Evolutionary conservation across 1,140 invertebrate genomes (phyloP).

Genomic region (Steinernema feltiae): DNA sequence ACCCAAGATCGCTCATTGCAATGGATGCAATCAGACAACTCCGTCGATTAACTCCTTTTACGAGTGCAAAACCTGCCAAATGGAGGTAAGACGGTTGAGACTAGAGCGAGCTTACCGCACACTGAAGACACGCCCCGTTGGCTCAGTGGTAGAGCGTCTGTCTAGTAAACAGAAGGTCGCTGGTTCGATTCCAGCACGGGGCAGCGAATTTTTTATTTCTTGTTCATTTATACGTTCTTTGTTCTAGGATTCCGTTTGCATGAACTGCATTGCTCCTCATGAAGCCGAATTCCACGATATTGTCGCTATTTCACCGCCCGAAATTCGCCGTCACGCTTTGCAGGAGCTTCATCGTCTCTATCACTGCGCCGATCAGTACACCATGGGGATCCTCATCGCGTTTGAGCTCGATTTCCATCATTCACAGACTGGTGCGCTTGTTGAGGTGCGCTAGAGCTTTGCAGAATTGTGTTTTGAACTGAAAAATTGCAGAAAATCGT

Average conservation of each 20-base stretch:
- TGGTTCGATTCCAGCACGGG: slow-evolving; percentile 29
- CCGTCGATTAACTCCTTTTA: not conserved
- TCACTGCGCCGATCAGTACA: not conserved
- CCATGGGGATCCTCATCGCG: not conserved
- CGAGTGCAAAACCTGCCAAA: not conserved
- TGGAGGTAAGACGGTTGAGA: not conserved
- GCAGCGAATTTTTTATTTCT: not conserved
- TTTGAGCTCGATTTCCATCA: not conserved
- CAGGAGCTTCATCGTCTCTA: not conserved
- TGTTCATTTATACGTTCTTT: not conserved
- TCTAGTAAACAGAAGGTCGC: slow-evolving; percentile 31
- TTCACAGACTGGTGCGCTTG: not conserved
- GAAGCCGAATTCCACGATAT: not conserved
- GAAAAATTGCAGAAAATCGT: not conserved
- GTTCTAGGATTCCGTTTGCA: not conserved
- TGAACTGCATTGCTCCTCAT: not conserved
- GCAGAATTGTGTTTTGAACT: not conserved
- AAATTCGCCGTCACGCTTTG: not conserved
- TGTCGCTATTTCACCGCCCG: not conserved
- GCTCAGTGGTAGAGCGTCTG: slow-evolving; percentile 28
- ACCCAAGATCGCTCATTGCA: not conserved
- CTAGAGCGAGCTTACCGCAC: not conserved
- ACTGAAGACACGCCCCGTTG: slow-evolving; percentile 16
- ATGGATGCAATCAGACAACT: not conserved
- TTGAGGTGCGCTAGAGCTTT: not conserved